These are phyloP conservation scores for Syritta pipiens DNA, from an alignment of 2,888 invertebrate species.

Conservation along the genomic window DNA sequence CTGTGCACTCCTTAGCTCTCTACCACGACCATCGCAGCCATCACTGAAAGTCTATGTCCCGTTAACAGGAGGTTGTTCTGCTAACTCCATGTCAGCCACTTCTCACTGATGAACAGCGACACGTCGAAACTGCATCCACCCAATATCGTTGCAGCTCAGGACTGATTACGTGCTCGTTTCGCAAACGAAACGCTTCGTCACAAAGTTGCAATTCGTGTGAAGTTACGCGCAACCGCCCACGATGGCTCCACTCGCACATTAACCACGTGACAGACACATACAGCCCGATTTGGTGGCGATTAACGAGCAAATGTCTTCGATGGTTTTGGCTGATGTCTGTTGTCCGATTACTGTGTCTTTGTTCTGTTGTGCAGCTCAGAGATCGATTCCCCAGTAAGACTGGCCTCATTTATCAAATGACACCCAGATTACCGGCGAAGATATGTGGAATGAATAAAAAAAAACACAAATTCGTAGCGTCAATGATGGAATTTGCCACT, in stretches of 20 bases:
- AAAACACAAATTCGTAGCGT: constrained; percentile 32
- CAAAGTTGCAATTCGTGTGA: constrained; percentile 36
- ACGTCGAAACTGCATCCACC: constrained; percentile 19
- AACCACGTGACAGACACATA: constrained; percentile 50
- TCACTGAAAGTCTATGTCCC: too few relatives aligned
- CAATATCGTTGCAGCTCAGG: constrained; percentile 18
- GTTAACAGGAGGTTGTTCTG: constrained; percentile 26
- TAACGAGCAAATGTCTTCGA: constrained; percentile 59
- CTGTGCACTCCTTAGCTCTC: constrained; percentile 1
- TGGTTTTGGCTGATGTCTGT: constrained; percentile 44
- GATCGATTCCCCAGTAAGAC: constrained; percentile 53
- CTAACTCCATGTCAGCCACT: background rate
- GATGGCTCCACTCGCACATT: constrained; percentile 45
- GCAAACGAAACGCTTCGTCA: constrained; percentile 5
- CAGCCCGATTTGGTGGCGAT: constrained; percentile 28
- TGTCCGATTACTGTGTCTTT: background rate
- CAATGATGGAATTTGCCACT: too few relatives aligned
- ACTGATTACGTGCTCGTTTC: constrained; percentile 4
- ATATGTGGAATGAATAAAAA: background rate
- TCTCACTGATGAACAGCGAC: constrained; percentile 49
- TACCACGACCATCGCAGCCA: too few relatives aligned
- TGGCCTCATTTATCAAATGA: constrained; percentile 64
- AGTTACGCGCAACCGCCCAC: constrained; percentile 64
- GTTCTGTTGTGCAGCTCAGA: constrained; percentile 4
- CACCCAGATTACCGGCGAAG: constrained; percentile 30